These are phyloP conservation scores for Patagioenas fasciata DNA, from an alignment of 2,113 vertebrate genomes.

Conservation along the genomic window DNA sequence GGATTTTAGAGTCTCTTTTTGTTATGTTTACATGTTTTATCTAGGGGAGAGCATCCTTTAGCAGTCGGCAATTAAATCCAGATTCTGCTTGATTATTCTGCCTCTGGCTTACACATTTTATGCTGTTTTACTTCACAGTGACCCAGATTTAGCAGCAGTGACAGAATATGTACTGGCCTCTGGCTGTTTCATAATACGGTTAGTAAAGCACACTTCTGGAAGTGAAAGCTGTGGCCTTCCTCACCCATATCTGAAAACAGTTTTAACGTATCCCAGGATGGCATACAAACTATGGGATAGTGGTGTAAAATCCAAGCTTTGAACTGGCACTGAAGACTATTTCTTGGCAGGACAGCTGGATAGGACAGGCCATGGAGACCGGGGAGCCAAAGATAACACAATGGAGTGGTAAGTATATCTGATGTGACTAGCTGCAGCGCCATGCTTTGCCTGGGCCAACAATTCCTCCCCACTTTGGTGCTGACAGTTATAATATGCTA, in stretches of 20 bases:
- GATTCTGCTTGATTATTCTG: constrained; percentile 2
- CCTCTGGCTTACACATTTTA: neutral
- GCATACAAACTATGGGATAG: neutral
- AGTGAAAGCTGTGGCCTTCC: neutral
- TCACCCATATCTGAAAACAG: neutral
- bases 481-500: neutral
- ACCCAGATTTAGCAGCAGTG: constrained; percentile 9
- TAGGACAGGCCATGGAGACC: neutral
- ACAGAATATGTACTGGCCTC: neutral
- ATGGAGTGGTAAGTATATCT: neutral
- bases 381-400: neutral
- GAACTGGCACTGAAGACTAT: neutral
- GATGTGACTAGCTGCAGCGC: rapidly evolving
- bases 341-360: neutral
- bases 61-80: neutral
- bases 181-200: neutral
- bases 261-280: neutral
- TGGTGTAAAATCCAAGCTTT: neutral
- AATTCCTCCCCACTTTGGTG: neutral
- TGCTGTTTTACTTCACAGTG: constrained; percentile 1
- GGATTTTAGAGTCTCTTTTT: neutral
- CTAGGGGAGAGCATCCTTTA: neutral
- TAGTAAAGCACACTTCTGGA: constrained; percentile 3
- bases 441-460: neutral
- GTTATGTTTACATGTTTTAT: neutral